Evolutionary conservation across 2,888 invertebrate species (phyloP).

Genomic region (Tinea semifulvella): DNA sequence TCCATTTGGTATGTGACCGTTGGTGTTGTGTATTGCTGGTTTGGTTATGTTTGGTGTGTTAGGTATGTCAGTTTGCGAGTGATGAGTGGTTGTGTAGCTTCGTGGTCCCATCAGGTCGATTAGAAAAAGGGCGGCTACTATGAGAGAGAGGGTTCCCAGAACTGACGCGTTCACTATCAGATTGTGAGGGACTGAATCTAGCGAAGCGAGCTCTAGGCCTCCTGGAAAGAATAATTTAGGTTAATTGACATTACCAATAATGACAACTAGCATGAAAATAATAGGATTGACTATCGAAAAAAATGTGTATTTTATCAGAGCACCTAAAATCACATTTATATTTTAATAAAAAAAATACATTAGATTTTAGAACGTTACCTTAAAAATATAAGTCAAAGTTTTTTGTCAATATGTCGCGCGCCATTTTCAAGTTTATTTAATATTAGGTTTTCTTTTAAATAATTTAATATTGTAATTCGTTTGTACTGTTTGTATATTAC

Average conservation of each 20-base stretch:
- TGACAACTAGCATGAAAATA: no score
- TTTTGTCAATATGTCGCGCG: no score
- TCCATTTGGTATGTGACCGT: constrained; percentile 27
- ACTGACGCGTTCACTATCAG: constrained; percentile 77
- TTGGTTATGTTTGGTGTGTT: constrained; percentile 23
- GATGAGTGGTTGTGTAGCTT: constrained; percentile 47
- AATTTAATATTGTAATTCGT: no score
- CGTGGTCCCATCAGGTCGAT: constrained; percentile 71
- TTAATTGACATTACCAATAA: background rate
- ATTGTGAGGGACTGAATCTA: constrained; percentile 74
- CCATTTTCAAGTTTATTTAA: no score
- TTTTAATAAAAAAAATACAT: no score
- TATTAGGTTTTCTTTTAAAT: no score
- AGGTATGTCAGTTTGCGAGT: constrained; percentile 46
- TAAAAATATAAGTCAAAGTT: no score
- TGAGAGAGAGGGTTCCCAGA: constrained; percentile 71
- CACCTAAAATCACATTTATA: no score
- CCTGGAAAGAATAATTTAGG: constrained; percentile 41
- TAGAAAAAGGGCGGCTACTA: constrained; percentile 74
- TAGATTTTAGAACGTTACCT: no score
- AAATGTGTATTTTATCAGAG: no score
- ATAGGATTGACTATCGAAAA: no score
- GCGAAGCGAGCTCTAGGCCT: constrained; percentile 73
- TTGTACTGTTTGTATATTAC: no score
- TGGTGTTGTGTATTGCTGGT: constrained; percentile 20